Evolutionary conservation across 2,797 vertebrate genomes (phyloP), one percentile per base, ranked within the genome.

Genomic region (Phalloptychus januarius): DNA sequence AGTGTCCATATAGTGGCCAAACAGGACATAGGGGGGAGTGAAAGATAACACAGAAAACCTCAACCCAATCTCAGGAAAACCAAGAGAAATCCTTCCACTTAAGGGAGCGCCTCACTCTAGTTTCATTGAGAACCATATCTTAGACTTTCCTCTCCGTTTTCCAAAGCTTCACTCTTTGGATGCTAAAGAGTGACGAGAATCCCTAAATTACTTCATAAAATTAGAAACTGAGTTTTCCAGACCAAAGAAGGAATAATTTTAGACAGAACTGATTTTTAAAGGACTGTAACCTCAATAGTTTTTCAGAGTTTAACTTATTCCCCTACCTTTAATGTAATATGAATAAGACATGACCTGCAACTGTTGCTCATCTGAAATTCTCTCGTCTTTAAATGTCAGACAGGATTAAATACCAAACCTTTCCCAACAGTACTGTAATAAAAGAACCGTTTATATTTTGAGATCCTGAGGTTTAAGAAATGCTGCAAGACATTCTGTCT

Each of bases 401-500:
- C 20, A 25, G 10, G 40, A 69, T 40, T 69, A 69, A 25, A 69
- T 25, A 42, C 65, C 65, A 69, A 28, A 70, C 25, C 25, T 70
- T n/a, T 70, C 25, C 12, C 6, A 38, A 7, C 28, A 0, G 10
- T 70, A 16, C 2, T 25, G 65, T 25, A 42, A 42, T 42, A 40
- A 40, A 11, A 40, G 65, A 69, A 69, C 38, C 65, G n/a, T 69
- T 69, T 42, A 42, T 70, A 15, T 16, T 44, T 70, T 70, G 38
- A n/a, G 40, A 70, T 70, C 40, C 5, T n/a, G 40, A 70, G 38
- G 40, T 70, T 70, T 70, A 70, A 70, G 10, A 70, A 42, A 70
- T 42, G 40, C 40, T 42, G 23, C 15, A 42, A n/a, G 40, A 28
- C 25, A 25, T 44, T 70, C 13, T 15, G 12, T 42, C 23, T 44